These are phyloP conservation scores for Chelmon rostratus DNA, from an alignment of 2,797 vertebrate species.

Conservation along the genomic window DNA sequence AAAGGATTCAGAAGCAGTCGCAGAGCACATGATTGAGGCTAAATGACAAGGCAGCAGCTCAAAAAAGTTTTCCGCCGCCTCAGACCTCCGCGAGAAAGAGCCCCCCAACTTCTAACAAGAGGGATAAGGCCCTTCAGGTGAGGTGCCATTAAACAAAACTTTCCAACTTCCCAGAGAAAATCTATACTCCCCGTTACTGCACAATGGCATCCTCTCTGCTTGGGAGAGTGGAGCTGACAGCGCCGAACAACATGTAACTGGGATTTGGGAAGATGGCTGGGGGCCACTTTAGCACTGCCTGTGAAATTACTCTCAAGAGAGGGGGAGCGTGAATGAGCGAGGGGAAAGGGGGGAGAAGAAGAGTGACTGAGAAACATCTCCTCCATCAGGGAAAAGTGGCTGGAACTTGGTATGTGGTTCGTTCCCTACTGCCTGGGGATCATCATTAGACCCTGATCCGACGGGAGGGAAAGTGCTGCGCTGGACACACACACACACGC, in stretches of 20 bases:
- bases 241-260: slow-evolving; percentile 83
- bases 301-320: slow-evolving; percentile 89
- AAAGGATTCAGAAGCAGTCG: background rate
- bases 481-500: slow-evolving; percentile 62
- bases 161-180: slow-evolving; percentile 81
- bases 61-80: slow-evolving; percentile 63
- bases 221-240: slow-evolving; percentile 78
- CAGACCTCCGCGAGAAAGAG: slow-evolving; percentile 57
- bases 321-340: slow-evolving; percentile 56
- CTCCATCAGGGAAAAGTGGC: slow-evolving; percentile 78
- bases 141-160: slow-evolving; percentile 83
- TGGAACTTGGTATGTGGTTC: slow-evolving; percentile 73
- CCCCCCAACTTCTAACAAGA: slow-evolving; percentile 76
- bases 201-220: slow-evolving; percentile 81
- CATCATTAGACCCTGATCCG: slow-evolving; percentile 84
- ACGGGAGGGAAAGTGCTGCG: slow-evolving; percentile 76
- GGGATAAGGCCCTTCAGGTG: slow-evolving; percentile 72
- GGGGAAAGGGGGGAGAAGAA: slow-evolving; percentile 34
- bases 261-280: slow-evolving; percentile 86
- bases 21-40: background rate
- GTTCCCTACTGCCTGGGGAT: slow-evolving; percentile 79
- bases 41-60: slow-evolving; percentile 16
- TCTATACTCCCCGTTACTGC: slow-evolving; percentile 81
- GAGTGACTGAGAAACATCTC: slow-evolving; percentile 81
- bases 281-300: slow-evolving; percentile 86